Evolutionary conservation across 1,140 invertebrate species (phyloP).

Genomic region (Drosophila pectinifera): DNA sequence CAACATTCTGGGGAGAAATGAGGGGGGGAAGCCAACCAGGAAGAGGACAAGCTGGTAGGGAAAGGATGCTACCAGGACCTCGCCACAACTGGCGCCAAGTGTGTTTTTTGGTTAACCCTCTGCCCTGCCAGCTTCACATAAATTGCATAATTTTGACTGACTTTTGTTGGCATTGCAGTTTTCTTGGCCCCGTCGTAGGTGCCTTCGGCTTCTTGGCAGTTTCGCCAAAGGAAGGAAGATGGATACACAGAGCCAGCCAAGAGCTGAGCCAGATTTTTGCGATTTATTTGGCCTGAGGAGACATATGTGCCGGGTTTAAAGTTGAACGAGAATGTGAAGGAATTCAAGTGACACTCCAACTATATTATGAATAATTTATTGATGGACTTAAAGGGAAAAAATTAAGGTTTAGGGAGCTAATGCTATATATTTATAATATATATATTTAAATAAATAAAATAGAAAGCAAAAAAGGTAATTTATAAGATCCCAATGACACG

Average conservation of each 20-base stretch:
- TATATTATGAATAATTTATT: background rate
- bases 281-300: constrained; percentile 16
- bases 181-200: constrained; percentile 61
- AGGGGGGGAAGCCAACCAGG: constrained; percentile 1
- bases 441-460: no score
- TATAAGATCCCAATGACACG: background rate
- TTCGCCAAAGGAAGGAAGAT: constrained; percentile 39
- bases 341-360: background rate
- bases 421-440: no score
- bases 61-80: constrained; percentile 34
- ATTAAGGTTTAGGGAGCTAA: no score
- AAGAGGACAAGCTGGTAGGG: constrained; percentile 9
- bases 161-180: constrained; percentile 73
- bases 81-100: constrained; percentile 72
- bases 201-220: constrained; percentile 61
- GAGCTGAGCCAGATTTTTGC: constrained; percentile 21
- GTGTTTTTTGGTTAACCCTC: constrained; percentile 73
- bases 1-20: constrained; percentile 29
- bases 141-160: constrained; percentile 84
- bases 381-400: background rate
- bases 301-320: constrained; percentile 34
- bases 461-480: background rate
- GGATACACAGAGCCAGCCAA: constrained; percentile 13
- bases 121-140: constrained; percentile 73
- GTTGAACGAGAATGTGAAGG: background rate